Conservation (phyloP, 2,797 vertebrate species). For the Pangasius sanitwongsei region DNA sequence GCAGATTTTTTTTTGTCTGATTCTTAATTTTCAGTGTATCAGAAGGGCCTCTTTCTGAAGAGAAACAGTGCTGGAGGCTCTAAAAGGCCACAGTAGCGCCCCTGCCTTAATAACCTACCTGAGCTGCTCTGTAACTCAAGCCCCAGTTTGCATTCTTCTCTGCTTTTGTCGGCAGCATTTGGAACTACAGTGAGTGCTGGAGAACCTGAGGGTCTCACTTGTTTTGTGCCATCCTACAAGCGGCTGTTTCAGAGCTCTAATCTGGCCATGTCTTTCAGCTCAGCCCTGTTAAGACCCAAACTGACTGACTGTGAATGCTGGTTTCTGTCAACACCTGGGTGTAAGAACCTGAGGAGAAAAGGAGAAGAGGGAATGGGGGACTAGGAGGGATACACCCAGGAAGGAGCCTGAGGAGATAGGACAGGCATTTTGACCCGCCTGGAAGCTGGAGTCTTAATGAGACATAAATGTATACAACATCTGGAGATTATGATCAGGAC, state of each 20-base stretch:
- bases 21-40: conserved; percentile 25
- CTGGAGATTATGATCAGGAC: conserved; percentile 43
- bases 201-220: conserved; percentile 67
- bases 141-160: conserved; percentile 72
- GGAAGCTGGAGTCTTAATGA: conserved; percentile 15
- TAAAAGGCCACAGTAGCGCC: conserved; percentile 63
- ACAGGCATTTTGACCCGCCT: conserved; percentile 17
- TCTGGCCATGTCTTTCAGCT: conserved; percentile 82
- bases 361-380: conserved; percentile 51
- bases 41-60: conserved; percentile 58
- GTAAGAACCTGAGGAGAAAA: conserved; percentile 65
- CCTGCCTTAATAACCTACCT: conserved; percentile 72
- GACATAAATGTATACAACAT: conserved; percentile 15
- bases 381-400: conserved; percentile 36
- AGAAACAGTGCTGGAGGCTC: conserved; percentile 55
- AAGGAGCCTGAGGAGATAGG: conserved; percentile 39
- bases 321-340: conserved; percentile 78
- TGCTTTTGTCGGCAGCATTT: conserved; percentile 71
- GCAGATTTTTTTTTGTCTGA: conserved; percentile 13
- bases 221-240: conserved; percentile 73
- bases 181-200: conserved; percentile 53
- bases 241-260: conserved; percentile 78
- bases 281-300: conserved; percentile 76
- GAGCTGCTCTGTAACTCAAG: conserved; percentile 71
- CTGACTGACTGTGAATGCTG: conserved; percentile 76